phyloP scores from a whole-genome alignment of 2,797 vertebrate genomes.

The Prunella strophiata region DNA sequence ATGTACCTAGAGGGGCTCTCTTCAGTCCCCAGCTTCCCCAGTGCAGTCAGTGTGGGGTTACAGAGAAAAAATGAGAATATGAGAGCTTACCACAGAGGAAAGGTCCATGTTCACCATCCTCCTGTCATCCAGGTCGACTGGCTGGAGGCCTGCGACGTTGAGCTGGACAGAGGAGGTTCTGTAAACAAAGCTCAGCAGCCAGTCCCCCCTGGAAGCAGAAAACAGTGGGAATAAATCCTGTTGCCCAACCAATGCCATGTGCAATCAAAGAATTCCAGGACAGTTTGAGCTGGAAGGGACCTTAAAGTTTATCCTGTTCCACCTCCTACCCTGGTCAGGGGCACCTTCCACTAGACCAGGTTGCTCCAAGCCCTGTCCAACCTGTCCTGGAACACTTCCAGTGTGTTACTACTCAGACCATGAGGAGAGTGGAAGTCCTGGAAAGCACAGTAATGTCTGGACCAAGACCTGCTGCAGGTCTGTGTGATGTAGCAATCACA shows the following conservation, averaged over 20 bases:
- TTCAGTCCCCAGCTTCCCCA: background rate
- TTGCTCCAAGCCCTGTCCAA: background rate
- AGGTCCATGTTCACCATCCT: slow-evolving; percentile 94
- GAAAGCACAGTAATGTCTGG: background rate
- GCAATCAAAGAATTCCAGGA: background rate
- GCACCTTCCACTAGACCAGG: background rate
- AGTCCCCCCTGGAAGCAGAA: slow-evolving; percentile 86
- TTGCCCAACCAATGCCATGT: background rate
- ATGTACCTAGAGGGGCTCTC: background rate
- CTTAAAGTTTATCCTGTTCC: background rate
- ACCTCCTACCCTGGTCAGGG: background rate
- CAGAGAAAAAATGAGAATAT: background rate
- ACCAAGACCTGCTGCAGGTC: background rate
- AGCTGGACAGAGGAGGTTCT: slow-evolving; percentile 89
- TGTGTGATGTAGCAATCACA: background rate
- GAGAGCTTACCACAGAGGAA: slow-evolving; percentile 85
- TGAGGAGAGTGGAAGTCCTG: fast-evolving
- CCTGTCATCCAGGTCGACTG: slow-evolving; percentile 84
- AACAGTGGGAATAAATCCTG: background rate
- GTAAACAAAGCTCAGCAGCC: slow-evolving; percentile 94
- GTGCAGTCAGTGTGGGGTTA: background rate
- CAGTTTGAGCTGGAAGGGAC: background rate
- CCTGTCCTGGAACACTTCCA: background rate
- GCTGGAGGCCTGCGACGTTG: slow-evolving; percentile 91
- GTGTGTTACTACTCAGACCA: background rate